phyloP scores from a whole-genome alignment of 2,797 vertebrate species.

The Chromis chromis region DNA sequence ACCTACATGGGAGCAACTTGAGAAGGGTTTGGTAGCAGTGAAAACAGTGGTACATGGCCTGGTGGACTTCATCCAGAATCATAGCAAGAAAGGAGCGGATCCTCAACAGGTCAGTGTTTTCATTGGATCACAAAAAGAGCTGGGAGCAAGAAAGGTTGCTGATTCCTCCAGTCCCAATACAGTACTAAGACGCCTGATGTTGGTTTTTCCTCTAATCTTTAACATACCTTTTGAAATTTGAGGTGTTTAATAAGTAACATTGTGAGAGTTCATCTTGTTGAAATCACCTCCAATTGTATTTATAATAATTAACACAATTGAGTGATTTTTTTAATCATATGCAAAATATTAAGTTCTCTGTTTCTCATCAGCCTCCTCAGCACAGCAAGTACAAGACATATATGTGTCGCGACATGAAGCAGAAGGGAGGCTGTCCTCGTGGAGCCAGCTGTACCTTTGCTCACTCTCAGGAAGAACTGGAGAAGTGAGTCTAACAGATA shows the following conservation, averaged over 20 bases:
- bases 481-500: slow-evolving; percentile 89
- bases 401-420: slow-evolving; percentile 99
- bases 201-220: background rate
- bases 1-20: slow-evolving; percentile 97
- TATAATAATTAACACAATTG: too few species aligned
- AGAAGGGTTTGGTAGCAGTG: slow-evolving; percentile 96
- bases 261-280: background rate
- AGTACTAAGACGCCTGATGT: background rate
- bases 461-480: slow-evolving; percentile 98
- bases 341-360: background rate
- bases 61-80: slow-evolving; percentile 99
- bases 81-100: slow-evolving; percentile 98
- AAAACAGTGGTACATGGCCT: slow-evolving; percentile 98
- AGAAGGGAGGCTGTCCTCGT: slow-evolving; percentile 97
- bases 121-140: background rate
- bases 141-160: background rate
- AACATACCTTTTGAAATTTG: background rate
- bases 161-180: background rate
- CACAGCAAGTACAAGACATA: slow-evolving; percentile 99
- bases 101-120: slow-evolving; percentile 91
- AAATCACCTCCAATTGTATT: background rate
- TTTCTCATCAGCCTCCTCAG: slow-evolving; percentile 90
- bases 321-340: background rate
- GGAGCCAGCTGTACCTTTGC: slow-evolving; percentile 99
- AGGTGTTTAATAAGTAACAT: background rate